Evolutionary conservation across 1,140 invertebrate genomes (phyloP).

Genomic region (Aplysia californica): DNA sequence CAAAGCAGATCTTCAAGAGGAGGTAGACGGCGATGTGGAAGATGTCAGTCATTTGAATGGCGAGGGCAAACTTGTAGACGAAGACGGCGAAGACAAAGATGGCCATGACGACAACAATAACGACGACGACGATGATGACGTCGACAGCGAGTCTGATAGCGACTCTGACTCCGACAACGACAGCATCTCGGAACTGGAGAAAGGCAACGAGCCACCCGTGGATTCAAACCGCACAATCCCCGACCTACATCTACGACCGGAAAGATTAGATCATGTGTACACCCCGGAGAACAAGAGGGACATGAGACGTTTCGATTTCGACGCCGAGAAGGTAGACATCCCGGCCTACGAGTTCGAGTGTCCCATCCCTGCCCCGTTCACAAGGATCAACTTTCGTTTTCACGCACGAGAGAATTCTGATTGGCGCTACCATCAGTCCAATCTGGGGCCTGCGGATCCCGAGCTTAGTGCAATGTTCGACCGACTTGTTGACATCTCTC

Average conservation of each 20-base stretch:
- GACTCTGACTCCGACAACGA: slow-evolving; percentile 40
- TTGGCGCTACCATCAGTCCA: slow-evolving; percentile 39
- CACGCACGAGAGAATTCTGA: slow-evolving; percentile 47
- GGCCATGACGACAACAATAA: not conserved
- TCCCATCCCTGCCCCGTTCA: slow-evolving; percentile 43
- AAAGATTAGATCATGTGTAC: slow-evolving; percentile 54
- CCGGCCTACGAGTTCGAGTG: slow-evolving; percentile 51
- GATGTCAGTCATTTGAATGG: too few relatives aligned
- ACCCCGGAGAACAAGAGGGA: slow-evolving; percentile 49
- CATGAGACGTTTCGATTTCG: slow-evolving; percentile 54
- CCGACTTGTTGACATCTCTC: slow-evolving; percentile 55
- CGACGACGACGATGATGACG: slow-evolving; percentile 41
- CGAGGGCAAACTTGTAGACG: not conserved
- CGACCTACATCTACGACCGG: slow-evolving; percentile 50
- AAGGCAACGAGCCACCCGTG: slow-evolving; percentile 46
- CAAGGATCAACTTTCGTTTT: slow-evolving; percentile 46
- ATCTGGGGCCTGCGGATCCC: slow-evolving; percentile 5
- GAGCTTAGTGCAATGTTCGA: slow-evolving; percentile 46
- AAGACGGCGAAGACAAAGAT: slow-evolving; percentile 51
- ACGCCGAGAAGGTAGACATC: slow-evolving; percentile 48
- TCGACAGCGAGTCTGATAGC: slow-evolving; percentile 7
- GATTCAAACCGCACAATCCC: slow-evolving; percentile 43
- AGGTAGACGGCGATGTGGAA: not conserved
- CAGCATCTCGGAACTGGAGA: slow-evolving; percentile 22
- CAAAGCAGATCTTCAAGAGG: slow-evolving; percentile 16